Conservation (phyloP, 2,797 vertebrate species). For the Pseudocheirus occidentalis region DNA sequence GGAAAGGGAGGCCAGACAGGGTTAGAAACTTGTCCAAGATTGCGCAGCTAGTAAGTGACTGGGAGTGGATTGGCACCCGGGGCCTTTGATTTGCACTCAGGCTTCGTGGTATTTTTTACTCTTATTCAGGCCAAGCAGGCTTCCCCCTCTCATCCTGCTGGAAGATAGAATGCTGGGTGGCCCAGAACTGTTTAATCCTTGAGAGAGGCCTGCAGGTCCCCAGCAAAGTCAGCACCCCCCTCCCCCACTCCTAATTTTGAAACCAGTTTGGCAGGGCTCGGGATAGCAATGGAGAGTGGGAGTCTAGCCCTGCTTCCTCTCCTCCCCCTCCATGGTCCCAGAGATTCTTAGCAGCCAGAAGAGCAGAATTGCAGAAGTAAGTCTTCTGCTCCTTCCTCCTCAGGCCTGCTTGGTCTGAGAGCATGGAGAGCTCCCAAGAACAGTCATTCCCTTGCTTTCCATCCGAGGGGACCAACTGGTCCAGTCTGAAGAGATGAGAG, state of each 20-base stretch:
- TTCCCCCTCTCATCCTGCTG: not conserved
- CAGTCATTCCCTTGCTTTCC: not conserved
- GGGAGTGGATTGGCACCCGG: not conserved
- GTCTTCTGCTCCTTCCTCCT: not conserved
- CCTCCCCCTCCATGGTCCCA: not conserved
- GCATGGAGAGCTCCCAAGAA: not conserved
- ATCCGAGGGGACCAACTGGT: not conserved
- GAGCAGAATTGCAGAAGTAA: not conserved
- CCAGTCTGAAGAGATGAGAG: not conserved
- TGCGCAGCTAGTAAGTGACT: not conserved
- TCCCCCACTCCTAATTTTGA: not conserved
- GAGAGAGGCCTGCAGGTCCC: not conserved
- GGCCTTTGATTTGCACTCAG: not conserved
- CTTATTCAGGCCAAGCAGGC: not conserved
- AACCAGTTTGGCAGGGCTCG: not conserved
- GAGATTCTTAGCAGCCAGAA: not conserved
- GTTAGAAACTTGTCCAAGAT: not conserved
- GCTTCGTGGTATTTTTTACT: not conserved
- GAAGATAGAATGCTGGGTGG: not conserved
- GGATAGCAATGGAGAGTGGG: not conserved
- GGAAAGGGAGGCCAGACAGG: not conserved
- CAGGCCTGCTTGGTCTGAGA: no score
- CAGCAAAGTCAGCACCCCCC: not conserved
- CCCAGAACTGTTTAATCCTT: not conserved
- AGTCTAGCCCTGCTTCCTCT: not conserved